phyloP scores from a whole-genome alignment of 2,888 invertebrate genomes.

The Adineta ricciae region DNA sequence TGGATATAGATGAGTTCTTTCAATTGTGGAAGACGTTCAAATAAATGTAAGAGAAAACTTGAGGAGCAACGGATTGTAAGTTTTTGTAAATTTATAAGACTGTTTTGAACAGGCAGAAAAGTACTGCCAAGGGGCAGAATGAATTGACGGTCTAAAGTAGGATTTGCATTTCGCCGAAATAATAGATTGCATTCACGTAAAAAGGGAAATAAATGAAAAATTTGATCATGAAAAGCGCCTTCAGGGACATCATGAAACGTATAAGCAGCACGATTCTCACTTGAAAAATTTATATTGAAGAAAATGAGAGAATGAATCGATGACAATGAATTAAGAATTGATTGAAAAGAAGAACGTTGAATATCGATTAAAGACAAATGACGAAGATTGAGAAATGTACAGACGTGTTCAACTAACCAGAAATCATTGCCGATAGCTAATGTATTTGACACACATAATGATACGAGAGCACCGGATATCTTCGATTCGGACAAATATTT shows the following conservation, averaged over 20 bases:
- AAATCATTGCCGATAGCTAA: background rate
- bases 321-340: background rate
- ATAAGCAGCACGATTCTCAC: background rate
- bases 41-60: background rate
- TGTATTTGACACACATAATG: background rate
- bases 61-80: background rate
- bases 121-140: background rate
- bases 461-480: background rate
- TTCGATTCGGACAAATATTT: background rate
- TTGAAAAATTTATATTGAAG: background rate
- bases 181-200: background rate
- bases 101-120: background rate
- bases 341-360: background rate
- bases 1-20: background rate
- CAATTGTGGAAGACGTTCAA: background rate
- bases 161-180: background rate
- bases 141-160: background rate
- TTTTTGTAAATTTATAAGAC: background rate
- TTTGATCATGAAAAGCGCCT: background rate
- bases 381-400: background rate
- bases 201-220: no score
- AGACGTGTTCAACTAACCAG: background rate
- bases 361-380: background rate
- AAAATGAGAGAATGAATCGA: background rate
- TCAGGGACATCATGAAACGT: background rate